These are phyloP conservation scores for Mimachlamys varia DNA, from an alignment of 2,888 invertebrate genomes.

Conservation along the genomic window DNA sequence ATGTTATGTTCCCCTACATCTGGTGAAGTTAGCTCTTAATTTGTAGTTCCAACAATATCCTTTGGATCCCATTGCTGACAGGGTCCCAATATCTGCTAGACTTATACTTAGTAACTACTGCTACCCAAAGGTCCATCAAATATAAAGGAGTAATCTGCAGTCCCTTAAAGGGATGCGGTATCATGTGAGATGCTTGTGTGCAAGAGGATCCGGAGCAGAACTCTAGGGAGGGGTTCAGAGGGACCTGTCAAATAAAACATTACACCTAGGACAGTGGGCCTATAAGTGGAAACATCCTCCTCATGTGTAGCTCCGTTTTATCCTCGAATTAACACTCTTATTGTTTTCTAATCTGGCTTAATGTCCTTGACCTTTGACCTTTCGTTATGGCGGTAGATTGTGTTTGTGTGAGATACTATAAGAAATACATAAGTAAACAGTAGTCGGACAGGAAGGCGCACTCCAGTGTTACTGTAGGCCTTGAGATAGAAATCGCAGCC, in stretches of 20 bases:
- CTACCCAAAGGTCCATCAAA: not conserved
- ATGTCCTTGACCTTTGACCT: constrained; percentile 1
- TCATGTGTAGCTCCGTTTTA: not conserved
- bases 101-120: too few relatives aligned
- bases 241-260: not conserved
- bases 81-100: too few relatives aligned
- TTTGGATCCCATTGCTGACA: too few relatives aligned
- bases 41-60: too few relatives aligned
- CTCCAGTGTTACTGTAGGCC: not conserved
- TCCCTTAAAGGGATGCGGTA: too few relatives aligned
- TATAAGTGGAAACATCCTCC: not conserved
- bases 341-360: not conserved
- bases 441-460: constrained; percentile 10
- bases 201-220: too few relatives aligned
- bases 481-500: not conserved
- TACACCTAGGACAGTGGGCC: not conserved
- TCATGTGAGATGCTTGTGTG: too few relatives aligned
- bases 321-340: not conserved
- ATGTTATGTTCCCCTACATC: too few relatives aligned
- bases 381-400: not conserved
- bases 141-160: not conserved
- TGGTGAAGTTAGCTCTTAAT: too few relatives aligned
- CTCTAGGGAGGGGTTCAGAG: too few relatives aligned
- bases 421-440: not conserved
- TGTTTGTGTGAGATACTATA: not conserved